phyloP scores from a whole-genome alignment of 1,140 invertebrate genomes.

The Heterodera carotae region DNA sequence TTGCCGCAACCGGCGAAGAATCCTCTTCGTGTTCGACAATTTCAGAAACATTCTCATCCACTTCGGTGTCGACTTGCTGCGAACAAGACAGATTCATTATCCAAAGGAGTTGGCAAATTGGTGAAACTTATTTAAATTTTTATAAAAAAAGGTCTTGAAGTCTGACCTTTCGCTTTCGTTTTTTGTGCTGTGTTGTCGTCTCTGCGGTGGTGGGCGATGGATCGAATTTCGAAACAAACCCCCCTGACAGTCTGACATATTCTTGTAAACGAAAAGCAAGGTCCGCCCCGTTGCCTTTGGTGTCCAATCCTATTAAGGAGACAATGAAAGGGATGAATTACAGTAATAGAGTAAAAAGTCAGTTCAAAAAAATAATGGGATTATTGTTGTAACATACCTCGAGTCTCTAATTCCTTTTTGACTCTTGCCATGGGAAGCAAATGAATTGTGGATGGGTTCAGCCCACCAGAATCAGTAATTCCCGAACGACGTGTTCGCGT shows the following conservation, averaged over 20 bases:
- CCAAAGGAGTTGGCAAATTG: too few species aligned
- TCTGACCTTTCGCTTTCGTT: not conserved
- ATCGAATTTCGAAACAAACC: not conserved
- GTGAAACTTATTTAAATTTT: too few species aligned
- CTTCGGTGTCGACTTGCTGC: not conserved
- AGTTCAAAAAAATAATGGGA: too few species aligned
- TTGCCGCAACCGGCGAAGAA: not conserved
- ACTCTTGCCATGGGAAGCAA: not conserved
- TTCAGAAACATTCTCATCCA: conserved; percentile 3
- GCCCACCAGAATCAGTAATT: not conserved
- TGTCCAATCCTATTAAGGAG: conserved; percentile 2
- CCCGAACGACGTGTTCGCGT: not conserved
- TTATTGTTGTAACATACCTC: too few species aligned
- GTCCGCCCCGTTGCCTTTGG: not conserved
- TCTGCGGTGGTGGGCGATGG: conserved; percentile 4
- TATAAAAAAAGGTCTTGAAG: too few species aligned
- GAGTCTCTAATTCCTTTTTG: conserved; percentile 1
- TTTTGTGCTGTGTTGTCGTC: not conserved
- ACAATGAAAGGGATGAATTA: too few species aligned
- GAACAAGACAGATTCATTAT: not conserved
- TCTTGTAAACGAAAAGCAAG: conserved; percentile 7
- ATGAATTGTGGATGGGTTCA: not conserved
- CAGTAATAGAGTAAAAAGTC: too few species aligned
- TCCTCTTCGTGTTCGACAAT: not conserved
- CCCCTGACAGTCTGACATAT: not conserved